Percentiles rank a stretch among this genome's conserved stretches.
Evolutionary conservation across 2,888 invertebrate genomes (phyloP).

Genomic region (Eupithecia insigniata): DNA sequence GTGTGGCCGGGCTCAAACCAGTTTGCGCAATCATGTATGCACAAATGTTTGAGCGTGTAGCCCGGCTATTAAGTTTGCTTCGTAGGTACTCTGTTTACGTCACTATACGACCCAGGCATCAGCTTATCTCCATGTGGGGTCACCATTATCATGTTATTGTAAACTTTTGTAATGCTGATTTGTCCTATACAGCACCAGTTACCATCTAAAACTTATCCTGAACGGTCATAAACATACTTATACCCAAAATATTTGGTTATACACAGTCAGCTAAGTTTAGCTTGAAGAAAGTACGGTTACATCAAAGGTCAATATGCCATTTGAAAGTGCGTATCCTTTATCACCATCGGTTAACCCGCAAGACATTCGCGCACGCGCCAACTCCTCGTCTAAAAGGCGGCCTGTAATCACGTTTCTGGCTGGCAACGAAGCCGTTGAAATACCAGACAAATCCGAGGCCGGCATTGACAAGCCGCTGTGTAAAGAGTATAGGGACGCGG

Average conservation of each 20-base stretch:
- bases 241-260: background rate
- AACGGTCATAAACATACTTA: constrained; percentile 36
- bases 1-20: too few relatives aligned
- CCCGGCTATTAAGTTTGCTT: too few relatives aligned
- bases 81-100: constrained; percentile 66
- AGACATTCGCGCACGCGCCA: constrained; percentile 84
- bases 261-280: background rate
- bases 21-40: too few relatives aligned
- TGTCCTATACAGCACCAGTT: constrained; percentile 50
- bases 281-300: background rate
- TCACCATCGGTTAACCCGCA: constrained; percentile 77
- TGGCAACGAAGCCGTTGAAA: constrained; percentile 74
- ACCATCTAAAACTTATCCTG: constrained; percentile 46
- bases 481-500: constrained; percentile 76
- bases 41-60: too few relatives aligned
- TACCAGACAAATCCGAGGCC: constrained; percentile 76
- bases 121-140: constrained; percentile 70
- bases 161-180: constrained; percentile 56
- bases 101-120: constrained; percentile 61
- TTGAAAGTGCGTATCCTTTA: constrained; percentile 84
- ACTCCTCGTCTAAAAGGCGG: constrained; percentile 76
- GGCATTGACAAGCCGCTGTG: constrained; percentile 71
- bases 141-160: constrained; percentile 58
- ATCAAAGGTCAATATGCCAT: constrained; percentile 77
- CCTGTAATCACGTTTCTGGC: constrained; percentile 71